Base-by-base conservation (phyloP, 2,113 vertebrate species). In the Melierax canorus region DNA sequence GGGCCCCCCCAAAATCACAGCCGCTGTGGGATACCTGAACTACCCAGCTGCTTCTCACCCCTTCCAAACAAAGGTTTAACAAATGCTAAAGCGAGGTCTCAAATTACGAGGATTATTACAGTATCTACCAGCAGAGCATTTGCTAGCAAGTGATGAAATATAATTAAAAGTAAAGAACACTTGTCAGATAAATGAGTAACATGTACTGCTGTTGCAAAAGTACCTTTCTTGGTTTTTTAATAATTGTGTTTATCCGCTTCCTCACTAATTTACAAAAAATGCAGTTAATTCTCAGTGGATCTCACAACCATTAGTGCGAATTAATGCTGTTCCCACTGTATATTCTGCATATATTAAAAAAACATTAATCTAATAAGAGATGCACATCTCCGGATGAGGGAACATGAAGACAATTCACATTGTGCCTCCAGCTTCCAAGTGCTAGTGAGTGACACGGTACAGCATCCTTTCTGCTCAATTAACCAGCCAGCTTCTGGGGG, bases 181-280 rank as follows among this genome's bases (percentile, higher is more conserved):
- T 88, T 91, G 92, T 95, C 96, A 97, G 80, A 94, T 87, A 95
- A 96, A 94, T 26, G 75, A 92, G 59, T 53, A 87, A 79, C 94
- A 87, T 5, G 63, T 56, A 87, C 29, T 66, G 60, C 88, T 89
- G 71, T 69, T 77, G 82, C 87, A 93, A 92, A 97, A 89, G 82
- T 92, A 91, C 80, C 76, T 80, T 91, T 55, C 88, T 84, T 87
- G 76, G 58, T 92, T 89, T 88, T 94, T 88, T 81, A 84, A 60
- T 95, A 96, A 96, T 91, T 86, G 87, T 96, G 95, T 97, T 98
- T 98, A 98, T 96, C 96, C 21, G 38, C 95, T 97, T 97, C 96
- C 89, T 92, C 80, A 51, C 91, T 97, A 96, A 97, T 97, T 97
- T 97, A 76, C 95, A 87, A 95, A 97, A 97, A 97, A 94, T 64